Base-by-base conservation (phyloP, 1,140 invertebrate species). In the Nymphalis io region DNA sequence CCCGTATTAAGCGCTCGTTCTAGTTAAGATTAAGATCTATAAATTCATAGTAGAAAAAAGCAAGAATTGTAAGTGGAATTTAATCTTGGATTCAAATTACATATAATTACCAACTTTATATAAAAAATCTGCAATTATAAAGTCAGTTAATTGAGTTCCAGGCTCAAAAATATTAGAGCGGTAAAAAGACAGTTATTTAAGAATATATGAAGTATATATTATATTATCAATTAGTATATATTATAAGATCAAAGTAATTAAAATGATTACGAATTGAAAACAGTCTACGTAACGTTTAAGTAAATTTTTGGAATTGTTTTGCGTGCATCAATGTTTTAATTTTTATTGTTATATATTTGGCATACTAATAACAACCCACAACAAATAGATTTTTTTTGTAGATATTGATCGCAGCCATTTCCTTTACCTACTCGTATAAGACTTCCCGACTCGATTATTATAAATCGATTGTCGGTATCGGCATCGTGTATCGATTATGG, bases 401-500 rank as follows among this genome's bases (percentile, higher is more conserved):
- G 23, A 63, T 38, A 63, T 27, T 16, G 46, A 61, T 48, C 60
- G 21, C 40, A 33, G 21, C 48, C 60, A 46, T 69, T 61, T 60
- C 40, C 40, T 69, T 62, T 57, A 44, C 33, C 48, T 53, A n/a
- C n/a, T n/a, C n/a, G n/a, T n/a, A 70, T 71, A 51, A 33, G 38
- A 53, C 71, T 75, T 68, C 51, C 71, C 75, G 70, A 61, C 62
- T 71, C 23, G 46, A 72, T 73, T 80, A 82, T 85, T 81, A 82
- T 83, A 79, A 81, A 84, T 84, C 79, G 78, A 80, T 82, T 68
- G 59, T 72, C 73, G 62, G 68, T 51, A 71, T 73, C 68, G 59
- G 68, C 65, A 65, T 69, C 74, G 73, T 77, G 68, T 78, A 82
- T 79, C 82, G 81, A 82, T 87, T 82, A 84, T 80, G 68, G 79